Evolutionary conservation across 2,888 invertebrate genomes (phyloP).

Genomic region (Ichneumoninae sp.): DNA sequence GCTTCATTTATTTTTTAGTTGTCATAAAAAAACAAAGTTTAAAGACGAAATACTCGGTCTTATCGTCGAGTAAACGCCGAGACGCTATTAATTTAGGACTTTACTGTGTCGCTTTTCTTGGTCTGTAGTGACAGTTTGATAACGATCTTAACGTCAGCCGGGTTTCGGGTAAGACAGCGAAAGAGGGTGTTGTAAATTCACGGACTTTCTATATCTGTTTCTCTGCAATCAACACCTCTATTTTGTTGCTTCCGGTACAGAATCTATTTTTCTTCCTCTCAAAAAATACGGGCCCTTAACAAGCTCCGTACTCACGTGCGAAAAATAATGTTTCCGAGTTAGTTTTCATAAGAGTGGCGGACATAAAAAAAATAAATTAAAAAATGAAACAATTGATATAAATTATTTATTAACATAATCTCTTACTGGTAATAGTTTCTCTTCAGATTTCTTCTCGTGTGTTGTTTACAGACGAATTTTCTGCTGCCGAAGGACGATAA

Average conservation of each 20-base stretch:
- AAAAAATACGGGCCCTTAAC: neutral
- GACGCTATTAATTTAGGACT: neutral
- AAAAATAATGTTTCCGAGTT: too few relatives aligned
- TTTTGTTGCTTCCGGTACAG: constrained; percentile 11
- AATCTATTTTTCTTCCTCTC: neutral
- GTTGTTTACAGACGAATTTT: constrained; percentile 63
- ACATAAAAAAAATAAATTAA: neutral
- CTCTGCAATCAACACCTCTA: constrained; percentile 6
- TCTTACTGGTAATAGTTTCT: neutral
- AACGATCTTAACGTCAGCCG: constrained; percentile 27
- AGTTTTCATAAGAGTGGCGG: neutral
- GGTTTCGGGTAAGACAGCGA: neutral
- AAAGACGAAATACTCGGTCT: neutral
- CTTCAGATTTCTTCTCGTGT: constrained; percentile 18
- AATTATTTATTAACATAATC: too few relatives aligned
- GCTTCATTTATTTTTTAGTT: too few relatives aligned
- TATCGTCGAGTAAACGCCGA: constrained; percentile 19
- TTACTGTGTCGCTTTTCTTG: neutral
- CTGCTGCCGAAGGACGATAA: constrained; percentile 47
- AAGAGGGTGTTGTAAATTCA: neutral
- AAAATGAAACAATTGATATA: too few relatives aligned
- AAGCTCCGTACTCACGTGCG: neutral
- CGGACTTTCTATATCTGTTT: neutral
- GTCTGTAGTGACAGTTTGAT: constrained; percentile 1
- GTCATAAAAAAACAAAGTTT: too few relatives aligned